Evolutionary conservation across 2,797 vertebrate genomes (phyloP).

Genomic region (Sarcoramphus papa): DNA sequence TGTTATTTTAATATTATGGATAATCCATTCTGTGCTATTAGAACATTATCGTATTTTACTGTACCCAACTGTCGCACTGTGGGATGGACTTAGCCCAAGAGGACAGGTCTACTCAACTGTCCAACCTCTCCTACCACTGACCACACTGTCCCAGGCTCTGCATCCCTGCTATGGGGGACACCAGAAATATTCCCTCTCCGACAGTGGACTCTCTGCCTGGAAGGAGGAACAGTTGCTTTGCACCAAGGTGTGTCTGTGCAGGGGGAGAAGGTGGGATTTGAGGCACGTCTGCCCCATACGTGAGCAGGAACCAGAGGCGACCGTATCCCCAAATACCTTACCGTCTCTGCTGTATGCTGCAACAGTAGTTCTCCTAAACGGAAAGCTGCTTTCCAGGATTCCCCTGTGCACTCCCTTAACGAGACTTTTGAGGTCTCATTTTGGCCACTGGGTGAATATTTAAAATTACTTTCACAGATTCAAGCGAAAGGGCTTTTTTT

Average conservation of each 20-base stretch:
- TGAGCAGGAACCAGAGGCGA: fast-evolving
- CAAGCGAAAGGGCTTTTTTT: not conserved
- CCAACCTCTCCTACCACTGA: not conserved
- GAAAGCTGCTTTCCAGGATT: not conserved
- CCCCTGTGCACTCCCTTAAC: not conserved
- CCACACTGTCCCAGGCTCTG: not conserved
- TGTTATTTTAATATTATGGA: not conserved
- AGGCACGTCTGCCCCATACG: not conserved
- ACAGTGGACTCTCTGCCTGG: not conserved
- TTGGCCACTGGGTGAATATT: not conserved
- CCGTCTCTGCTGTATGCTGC: not conserved
- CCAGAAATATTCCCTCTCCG: not conserved
- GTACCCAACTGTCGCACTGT: not conserved
- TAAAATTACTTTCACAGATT: not conserved
- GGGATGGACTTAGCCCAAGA: not conserved
- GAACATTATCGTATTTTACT: not conserved
- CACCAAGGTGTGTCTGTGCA: not conserved
- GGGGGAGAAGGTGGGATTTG: not conserved
- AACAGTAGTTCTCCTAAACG: not conserved
- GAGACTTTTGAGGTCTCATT: not conserved
- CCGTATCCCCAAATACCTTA: not conserved
- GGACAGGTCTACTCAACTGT: not conserved
- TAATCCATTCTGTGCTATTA: not conserved
- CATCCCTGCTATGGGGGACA: not conserved
- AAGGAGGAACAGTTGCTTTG: not conserved